Conservation (phyloP, 2,113 vertebrate species). For the Lanius collurio region DNA sequence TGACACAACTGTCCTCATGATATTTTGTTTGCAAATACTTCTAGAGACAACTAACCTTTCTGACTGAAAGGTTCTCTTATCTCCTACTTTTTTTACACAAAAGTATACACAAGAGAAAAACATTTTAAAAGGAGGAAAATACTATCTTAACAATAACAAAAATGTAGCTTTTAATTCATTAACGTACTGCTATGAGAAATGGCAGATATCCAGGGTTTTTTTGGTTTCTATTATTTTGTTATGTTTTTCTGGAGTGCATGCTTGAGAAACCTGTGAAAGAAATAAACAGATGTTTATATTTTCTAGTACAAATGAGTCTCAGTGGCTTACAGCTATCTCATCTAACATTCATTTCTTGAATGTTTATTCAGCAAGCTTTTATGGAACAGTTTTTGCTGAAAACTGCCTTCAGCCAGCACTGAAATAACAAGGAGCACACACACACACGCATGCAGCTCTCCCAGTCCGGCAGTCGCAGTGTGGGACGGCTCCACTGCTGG, state of each 20-base stretch:
- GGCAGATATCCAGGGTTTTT: neutral
- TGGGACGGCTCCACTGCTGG: neutral
- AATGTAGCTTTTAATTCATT: neutral
- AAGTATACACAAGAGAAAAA: neutral
- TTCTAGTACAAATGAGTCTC: neutral
- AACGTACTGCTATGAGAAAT: neutral
- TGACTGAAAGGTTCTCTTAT: neutral
- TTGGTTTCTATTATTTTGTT: neutral
- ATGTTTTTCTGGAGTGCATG: neutral
- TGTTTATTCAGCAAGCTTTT: neutral
- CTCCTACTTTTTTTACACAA: neutral
- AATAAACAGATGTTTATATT: neutral
- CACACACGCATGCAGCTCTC: fast-evolving
- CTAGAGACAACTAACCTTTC: neutral
- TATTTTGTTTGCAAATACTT: neutral
- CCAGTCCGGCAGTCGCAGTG: neutral
- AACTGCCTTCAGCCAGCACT: neutral
- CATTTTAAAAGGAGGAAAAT: neutral
- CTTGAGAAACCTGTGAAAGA: neutral
- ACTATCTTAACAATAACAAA: neutral
- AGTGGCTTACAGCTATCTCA: neutral
- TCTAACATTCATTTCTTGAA: neutral
- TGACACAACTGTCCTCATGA: neutral
- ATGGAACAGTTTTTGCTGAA: neutral
- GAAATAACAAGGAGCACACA: neutral